Evolutionary conservation across 2,888 invertebrate species (phyloP).

Genomic region (Chymomyza amoena): DNA sequence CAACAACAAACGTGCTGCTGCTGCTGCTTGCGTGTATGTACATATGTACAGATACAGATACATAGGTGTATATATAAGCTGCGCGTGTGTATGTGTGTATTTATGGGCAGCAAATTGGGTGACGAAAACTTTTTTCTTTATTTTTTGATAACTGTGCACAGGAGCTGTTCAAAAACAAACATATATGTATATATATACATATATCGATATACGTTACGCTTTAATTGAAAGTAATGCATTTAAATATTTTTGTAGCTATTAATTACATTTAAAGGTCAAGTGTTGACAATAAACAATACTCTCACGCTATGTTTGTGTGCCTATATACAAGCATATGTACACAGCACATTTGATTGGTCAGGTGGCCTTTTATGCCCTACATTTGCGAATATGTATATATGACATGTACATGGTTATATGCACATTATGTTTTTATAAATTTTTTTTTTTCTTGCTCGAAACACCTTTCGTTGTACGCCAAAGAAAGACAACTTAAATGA

Average conservation of each 20-base stretch:
- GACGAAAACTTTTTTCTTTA: background rate
- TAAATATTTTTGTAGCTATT: conserved; percentile 59
- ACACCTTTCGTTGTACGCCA: background rate
- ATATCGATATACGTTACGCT: background rate
- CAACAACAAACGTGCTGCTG: conserved; percentile 33
- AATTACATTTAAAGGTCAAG: conserved; percentile 70
- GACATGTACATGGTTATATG: conserved; percentile 10
- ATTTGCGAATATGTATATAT: conserved; percentile 37
- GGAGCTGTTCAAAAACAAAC: background rate
- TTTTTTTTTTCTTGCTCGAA: conserved; percentile 1
- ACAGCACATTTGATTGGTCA: conserved; percentile 60
- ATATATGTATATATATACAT: background rate
- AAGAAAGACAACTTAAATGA: background rate
- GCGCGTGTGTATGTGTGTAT: conserved; percentile 2
- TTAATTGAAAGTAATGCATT: conserved; percentile 33
- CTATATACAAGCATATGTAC: conserved; percentile 15
- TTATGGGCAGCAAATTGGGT: conserved; percentile 7
- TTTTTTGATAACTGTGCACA: background rate
- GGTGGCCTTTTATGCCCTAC: conserved; percentile 71
- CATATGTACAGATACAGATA: background rate
- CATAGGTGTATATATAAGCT: conserved; percentile 11
- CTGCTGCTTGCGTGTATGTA: conserved; percentile 7
- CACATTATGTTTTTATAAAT: conserved; percentile 9
- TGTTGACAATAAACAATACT: conserved; percentile 54
- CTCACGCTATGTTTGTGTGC: conserved; percentile 34